phyloP scores from a whole-genome alignment of 2,113 vertebrate species.

The Pelmatolapia mariae region DNA sequence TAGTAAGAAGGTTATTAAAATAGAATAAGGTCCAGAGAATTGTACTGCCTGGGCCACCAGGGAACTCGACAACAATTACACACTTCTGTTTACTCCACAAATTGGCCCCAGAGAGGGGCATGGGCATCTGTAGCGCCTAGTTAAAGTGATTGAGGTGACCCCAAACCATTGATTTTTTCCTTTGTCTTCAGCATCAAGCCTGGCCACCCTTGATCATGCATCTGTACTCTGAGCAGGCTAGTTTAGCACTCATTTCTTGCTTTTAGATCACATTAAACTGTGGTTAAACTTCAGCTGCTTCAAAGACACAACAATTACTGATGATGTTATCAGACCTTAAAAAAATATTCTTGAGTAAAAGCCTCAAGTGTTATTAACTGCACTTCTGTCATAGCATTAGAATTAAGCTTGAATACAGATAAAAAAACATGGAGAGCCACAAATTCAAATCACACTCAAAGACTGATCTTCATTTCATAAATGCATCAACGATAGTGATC shows the following conservation, averaged over 20 bases:
- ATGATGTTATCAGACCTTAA: conserved; percentile 41
- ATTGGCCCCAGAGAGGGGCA: conserved; percentile 73
- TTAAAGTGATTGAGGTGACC: conserved; percentile 78
- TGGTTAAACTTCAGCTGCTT: conserved; percentile 30
- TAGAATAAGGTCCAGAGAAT: conserved; percentile 49
- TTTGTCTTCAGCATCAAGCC: conserved; percentile 44
- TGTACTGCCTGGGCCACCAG: conserved; percentile 21
- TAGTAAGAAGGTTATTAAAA: conserved; percentile 62
- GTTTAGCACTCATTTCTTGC: background rate
- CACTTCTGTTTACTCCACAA: conserved; percentile 69
- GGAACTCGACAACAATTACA: conserved; percentile 45
- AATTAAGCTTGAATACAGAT: background rate
- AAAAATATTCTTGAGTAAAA: conserved; percentile 1
- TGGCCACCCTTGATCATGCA: conserved; percentile 29
- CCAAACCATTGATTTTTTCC: conserved; percentile 66
- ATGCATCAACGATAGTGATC: background rate
- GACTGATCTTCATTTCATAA: conserved; percentile 22
- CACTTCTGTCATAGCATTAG: background rate
- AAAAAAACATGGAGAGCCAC: background rate
- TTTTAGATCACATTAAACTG: conserved; percentile 64
- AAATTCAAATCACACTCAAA: background rate
- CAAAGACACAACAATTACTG: conserved; percentile 23
- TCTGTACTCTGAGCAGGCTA: conserved; percentile 24
- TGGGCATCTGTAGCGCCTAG: conserved; percentile 51
- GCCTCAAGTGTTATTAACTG: conserved; percentile 1